Conservation (phyloP, 2,113 vertebrate genomes). For the Shinisaurus crocodilurus region DNA sequence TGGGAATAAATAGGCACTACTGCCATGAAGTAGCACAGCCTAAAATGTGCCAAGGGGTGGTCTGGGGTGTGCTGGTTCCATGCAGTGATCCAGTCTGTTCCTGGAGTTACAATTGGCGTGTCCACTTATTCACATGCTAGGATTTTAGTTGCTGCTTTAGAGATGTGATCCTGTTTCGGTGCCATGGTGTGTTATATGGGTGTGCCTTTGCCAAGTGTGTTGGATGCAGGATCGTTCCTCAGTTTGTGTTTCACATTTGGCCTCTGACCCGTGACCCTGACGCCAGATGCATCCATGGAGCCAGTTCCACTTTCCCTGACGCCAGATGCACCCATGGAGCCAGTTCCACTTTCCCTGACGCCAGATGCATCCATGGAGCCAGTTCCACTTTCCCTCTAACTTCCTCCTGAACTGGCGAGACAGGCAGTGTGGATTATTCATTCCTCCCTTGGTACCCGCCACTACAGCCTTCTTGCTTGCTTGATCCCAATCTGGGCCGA, state of each 20-base stretch:
- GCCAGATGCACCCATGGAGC: accelerated
- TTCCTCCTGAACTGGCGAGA: accelerated
- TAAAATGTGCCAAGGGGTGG: background rate
- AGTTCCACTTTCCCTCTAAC: background rate
- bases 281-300: accelerated
- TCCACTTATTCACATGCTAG: background rate
- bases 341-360: accelerated
- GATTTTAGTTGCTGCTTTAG: background rate
- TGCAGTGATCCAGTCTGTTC: background rate
- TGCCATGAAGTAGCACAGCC: background rate
- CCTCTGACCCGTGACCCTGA: too few relatives aligned
- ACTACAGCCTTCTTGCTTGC: background rate
- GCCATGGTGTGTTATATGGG: too few relatives aligned
- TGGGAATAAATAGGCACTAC: background rate
- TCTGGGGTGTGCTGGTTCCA: background rate
- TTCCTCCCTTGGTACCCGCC: accelerated
- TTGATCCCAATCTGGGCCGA: background rate
- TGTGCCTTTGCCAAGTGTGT: background rate
- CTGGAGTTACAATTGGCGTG: background rate
- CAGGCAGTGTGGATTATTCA: slow-evolving; percentile 49
- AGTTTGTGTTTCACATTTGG: background rate
- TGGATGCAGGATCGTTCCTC: background rate
- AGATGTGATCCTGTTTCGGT: background rate
- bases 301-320: accelerated
- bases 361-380: accelerated